These are phyloP conservation scores for Boloria selene DNA, from an alignment of 2,888 invertebrate genomes.

Conservation along the genomic window DNA sequence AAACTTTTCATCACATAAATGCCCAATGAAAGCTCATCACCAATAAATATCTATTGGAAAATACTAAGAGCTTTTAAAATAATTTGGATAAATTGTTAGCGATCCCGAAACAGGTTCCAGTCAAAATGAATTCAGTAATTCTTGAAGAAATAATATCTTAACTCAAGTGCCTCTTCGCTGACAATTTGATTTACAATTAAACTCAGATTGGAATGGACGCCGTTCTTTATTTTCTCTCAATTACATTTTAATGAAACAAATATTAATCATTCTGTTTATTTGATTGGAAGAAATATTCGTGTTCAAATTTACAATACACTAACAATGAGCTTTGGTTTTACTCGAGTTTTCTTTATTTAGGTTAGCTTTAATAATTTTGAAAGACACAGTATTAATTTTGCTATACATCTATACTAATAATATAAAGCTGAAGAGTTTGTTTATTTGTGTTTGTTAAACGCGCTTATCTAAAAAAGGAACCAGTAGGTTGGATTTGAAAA, in stretches of 20 bases:
- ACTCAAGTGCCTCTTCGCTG: constrained; percentile 36
- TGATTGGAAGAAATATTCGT: not conserved
- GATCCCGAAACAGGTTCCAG: constrained; percentile 33
- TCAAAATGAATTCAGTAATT: constrained; percentile 37
- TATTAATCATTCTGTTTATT: constrained; percentile 20
- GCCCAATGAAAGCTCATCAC: too few species aligned
- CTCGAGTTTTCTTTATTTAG: too few species aligned
- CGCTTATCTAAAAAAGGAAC: too few species aligned
- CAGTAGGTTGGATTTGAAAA: too few species aligned
- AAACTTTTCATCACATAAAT: too few species aligned
- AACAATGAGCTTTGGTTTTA: too few species aligned
- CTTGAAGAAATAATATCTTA: constrained; percentile 41
- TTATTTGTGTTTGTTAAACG: too few species aligned
- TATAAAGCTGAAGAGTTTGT: too few species aligned
- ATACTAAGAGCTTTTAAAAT: constrained; percentile 5
- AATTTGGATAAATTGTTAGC: constrained; percentile 30
- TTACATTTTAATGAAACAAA: constrained; percentile 44
- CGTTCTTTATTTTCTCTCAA: constrained; percentile 36
- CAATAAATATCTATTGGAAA: not conserved
- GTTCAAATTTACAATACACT: too few species aligned
- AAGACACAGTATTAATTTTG: too few species aligned
- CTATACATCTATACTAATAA: too few species aligned
- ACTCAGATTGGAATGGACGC: constrained; percentile 36
- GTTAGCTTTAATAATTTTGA: too few species aligned
- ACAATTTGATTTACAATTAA: constrained; percentile 44